A percentile compares a stretch with the other conserved stretches of the same genome.
Evolutionary conservation across 2,888 invertebrate genomes (phyloP).

Genomic region (Drosophila bunnanda): DNA sequence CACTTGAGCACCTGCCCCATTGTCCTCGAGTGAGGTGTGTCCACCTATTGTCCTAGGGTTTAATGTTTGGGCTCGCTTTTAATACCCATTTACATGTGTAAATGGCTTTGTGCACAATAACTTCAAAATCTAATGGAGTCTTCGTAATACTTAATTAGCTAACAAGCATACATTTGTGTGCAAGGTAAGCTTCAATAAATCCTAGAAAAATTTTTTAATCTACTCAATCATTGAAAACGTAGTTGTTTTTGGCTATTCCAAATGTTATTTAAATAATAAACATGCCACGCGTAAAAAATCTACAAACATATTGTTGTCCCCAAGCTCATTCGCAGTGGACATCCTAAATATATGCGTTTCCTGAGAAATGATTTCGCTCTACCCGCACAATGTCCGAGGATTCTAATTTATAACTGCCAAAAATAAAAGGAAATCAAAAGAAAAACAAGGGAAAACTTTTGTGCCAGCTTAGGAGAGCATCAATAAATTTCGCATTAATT

Average conservation of each 20-base stretch:
- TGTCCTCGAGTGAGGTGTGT: slow-evolving; percentile 19
- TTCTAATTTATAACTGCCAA: slow-evolving; percentile 70
- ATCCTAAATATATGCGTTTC: slow-evolving; percentile 46
- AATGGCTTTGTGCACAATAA: slow-evolving; percentile 11
- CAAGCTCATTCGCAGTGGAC: slow-evolving; percentile 12
- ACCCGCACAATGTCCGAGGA: slow-evolving; percentile 26
- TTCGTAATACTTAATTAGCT: neutral
- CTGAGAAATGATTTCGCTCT: slow-evolving; percentile 54
- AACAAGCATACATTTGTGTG: neutral
- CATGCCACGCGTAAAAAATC: neutral
- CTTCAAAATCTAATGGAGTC: slow-evolving; percentile 2
- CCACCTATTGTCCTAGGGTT: slow-evolving; percentile 25
- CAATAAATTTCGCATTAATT: slow-evolving; percentile 72
- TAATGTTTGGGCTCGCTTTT: neutral
- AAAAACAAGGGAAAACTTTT: slow-evolving; percentile 50
- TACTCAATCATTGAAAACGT: no score
- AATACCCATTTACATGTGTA: slow-evolving; percentile 37
- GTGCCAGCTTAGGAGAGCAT: slow-evolving; percentile 43
- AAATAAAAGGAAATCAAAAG: slow-evolving; percentile 21
- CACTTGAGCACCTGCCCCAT: slow-evolving; percentile 40
- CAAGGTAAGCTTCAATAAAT: neutral
- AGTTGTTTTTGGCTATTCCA: neutral
- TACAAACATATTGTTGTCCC: slow-evolving; percentile 1
- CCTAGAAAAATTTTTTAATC: neutral
- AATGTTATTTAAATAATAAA: neutral